Evolutionary conservation across 2,113 vertebrate species (phyloP).

Genomic region (Tyrannus savana): DNA sequence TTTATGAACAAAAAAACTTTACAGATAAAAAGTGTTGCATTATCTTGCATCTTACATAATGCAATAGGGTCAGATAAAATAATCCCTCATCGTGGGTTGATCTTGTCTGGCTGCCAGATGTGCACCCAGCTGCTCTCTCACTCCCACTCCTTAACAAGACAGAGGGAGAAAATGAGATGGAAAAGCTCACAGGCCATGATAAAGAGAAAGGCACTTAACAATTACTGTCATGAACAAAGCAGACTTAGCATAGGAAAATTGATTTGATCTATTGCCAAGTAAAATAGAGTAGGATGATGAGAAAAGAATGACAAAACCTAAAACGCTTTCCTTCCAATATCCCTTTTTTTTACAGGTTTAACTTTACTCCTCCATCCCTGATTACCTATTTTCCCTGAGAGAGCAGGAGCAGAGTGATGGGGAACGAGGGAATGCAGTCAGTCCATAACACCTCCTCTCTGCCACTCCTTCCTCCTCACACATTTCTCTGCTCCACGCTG

Average conservation of each 20-base stretch:
- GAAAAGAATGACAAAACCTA: not conserved
- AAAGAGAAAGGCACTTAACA: not conserved
- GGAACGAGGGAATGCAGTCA: rapidly evolving
- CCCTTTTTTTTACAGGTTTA: not conserved
- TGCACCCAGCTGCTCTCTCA: not conserved
- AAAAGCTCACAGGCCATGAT: not conserved
- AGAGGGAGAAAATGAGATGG: not conserved
- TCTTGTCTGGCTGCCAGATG: not conserved
- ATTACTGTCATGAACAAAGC: not conserved
- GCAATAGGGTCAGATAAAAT: not conserved
- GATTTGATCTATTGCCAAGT: not conserved
- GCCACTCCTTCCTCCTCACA: rapidly evolving
- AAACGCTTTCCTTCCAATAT: rapidly evolving
- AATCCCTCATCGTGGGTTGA: not conserved
- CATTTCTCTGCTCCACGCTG: not conserved
- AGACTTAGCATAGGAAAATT: not conserved
- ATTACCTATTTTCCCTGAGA: not conserved
- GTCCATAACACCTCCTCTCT: not conserved
- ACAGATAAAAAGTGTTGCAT: not conserved
- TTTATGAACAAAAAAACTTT: not conserved
- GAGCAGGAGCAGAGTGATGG: not conserved
- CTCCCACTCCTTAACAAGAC: not conserved
- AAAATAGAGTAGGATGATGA: not conserved
- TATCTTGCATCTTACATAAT: not conserved
- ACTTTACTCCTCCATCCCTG: not conserved